Base-by-base conservation (phyloP, 2,113 vertebrate species). In the Oryctolagus cuniculus region DNA sequence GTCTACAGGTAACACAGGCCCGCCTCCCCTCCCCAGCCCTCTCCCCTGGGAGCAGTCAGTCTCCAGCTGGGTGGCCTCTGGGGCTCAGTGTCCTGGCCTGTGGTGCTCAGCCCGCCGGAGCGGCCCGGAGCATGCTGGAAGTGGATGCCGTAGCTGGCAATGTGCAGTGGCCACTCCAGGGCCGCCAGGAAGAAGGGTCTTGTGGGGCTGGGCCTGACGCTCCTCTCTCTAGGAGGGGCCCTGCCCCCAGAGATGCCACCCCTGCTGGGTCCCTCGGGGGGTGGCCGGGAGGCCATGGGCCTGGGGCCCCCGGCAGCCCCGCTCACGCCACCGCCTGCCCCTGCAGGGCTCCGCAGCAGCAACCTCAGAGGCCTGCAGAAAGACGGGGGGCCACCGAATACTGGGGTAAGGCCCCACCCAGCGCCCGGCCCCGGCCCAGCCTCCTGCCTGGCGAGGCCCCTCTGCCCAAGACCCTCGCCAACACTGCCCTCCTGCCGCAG, bases 281-380 rank as follows among this genome's bases (percentile, higher is more conserved):
- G 93, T 31, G 99, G 99, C 27, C 98, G 98, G 81, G 99, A 99
- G 36, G 98, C 98, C 8, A 87, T 98, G 17, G 97, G 98, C 8
- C 83, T 98, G 3, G 98, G 98, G 53, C 84, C 97, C 64, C 99
- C 98, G 81, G 92, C 91, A 12, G 95, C 98, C 15, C 98, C 97
- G 84, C 93, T 98, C 93, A 98, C 98, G 63, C 97, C 98, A 49
- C 97, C 99, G 63, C 97, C 97, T 10, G 89, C 98, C 92, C 97
- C 99, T 36, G 16, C 78, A 55, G 97, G 96, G 25, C 95, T 99
- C 74, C 97, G 99, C 95, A 98, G 98, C 19, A 94, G 98, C 1
- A 95, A 98, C 96, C 98, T 99, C 70, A 98, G 98, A 78, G 97
- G 97, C 70, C 96, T 98, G 27, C 98, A 98, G 87, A 98, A 98